phyloP scores from a whole-genome alignment of 2,113 vertebrate genomes.

The Podocnemis expansa region DNA sequence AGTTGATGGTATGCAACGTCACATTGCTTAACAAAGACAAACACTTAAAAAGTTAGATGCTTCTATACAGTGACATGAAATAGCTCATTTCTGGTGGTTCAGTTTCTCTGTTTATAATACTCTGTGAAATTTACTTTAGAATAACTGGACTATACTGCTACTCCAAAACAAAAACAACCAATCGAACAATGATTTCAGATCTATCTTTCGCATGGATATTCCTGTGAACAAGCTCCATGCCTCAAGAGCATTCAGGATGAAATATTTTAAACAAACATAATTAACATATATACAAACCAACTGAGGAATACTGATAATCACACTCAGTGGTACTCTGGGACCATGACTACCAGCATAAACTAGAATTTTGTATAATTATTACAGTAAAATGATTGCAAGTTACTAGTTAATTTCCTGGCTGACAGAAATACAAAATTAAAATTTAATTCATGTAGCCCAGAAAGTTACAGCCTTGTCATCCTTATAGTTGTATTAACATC shows the following conservation, averaged over 20 bases:
- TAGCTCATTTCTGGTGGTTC: fast-evolving
- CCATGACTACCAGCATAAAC: fast-evolving
- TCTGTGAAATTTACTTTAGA: not conserved
- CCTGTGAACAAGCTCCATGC: not conserved
- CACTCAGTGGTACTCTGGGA: not conserved
- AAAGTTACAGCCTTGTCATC: not conserved
- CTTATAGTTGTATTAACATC: not conserved
- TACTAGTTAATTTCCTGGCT: not conserved
- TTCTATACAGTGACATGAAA: not conserved
- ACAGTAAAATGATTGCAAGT: not conserved
- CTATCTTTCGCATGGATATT: not conserved
- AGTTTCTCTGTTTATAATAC: not conserved
- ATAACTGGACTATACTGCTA: not conserved
- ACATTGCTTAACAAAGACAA: not conserved
- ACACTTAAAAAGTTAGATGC: not conserved
- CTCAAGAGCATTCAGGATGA: not conserved
- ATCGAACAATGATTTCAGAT: not conserved
- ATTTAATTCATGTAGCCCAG: not conserved
- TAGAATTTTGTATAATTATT: not conserved
- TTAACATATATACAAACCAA: not conserved
- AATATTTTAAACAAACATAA: not conserved
- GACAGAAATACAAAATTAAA: not conserved
- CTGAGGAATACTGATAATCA: not conserved
- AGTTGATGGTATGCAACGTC: not conserved
- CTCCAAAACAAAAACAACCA: not conserved